Evolutionary conservation across 2,797 vertebrate species (phyloP), one percentile per base, ranked within the genome.

Genomic region (Artibeus jamaicensis): DNA sequence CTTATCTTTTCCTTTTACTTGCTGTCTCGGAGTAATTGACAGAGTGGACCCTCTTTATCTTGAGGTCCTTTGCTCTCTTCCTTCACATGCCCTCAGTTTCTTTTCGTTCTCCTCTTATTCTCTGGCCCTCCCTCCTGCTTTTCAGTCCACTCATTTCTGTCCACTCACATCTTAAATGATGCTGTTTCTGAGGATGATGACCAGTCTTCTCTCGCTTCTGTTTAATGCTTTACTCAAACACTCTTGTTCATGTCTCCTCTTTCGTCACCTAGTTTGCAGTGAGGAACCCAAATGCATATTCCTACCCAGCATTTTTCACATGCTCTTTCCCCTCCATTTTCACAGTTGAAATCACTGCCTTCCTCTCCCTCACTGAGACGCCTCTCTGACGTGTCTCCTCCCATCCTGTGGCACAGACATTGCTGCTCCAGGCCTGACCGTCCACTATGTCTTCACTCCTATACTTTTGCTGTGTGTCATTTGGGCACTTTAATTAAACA

Each of bases 351-450:
- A 22, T 67, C 3, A 19, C 9, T 73, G 29, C 15, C 29, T 76
- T 67, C 19, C 14, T 19, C 9, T 81, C 4, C 50, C 42, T 55
- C 7, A 11, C 1, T 7, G 48, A 93, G 26, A 42, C 3, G 2
- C 44, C 55, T 73, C 6, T 22, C 29, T 22, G 24, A 3, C 15
- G 21, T 48, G 55, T 50, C 21, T n/a, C 19, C 12, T 82, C 16
- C 37, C 19, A 16, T 44, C 37, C 44, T 70, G 5, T n/a, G 1
- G 24, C 37, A 62, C 7, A 50, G 29, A 18, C 5, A 6, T 1
- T 9, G 37, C 22, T 2, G 10, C 2, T 22, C 3, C 9, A 12
- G 32, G 5, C 24, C 62, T 19, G 26, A 7, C 5, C 26, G 9
- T 37, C 32, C 24, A 6, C 26, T 71, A 16, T 71, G 2, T 24